phyloP scores from a whole-genome alignment of 2,113 vertebrate genomes.

The Ciconia boyciana region DNA sequence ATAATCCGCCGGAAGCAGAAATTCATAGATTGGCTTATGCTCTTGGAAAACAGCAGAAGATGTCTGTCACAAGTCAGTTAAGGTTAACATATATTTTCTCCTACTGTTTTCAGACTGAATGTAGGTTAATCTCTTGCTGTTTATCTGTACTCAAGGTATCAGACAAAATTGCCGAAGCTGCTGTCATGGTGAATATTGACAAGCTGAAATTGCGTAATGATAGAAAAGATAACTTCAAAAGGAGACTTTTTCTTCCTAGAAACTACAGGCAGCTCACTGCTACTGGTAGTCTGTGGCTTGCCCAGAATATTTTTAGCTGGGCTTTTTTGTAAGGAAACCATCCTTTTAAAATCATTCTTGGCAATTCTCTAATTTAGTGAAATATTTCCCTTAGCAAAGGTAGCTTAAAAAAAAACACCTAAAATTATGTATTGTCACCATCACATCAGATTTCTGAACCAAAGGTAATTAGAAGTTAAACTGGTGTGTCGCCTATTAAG shows the following conservation, averaged over 20 bases:
- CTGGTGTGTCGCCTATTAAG: not conserved
- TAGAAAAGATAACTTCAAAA: not conserved
- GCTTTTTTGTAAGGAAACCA: not conserved
- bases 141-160: constrained; percentile 47
- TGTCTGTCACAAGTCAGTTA: constrained; percentile 51
- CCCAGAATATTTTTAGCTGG: not conserved
- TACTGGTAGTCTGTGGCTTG: not conserved
- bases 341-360: not conserved
- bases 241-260: not conserved
- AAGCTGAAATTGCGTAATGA: constrained; percentile 39
- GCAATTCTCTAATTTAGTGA: not conserved
- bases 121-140: constrained; percentile 50
- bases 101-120: constrained; percentile 44
- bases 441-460: not conserved
- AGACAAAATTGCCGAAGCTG: constrained; percentile 35
- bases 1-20: not conserved
- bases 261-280: not conserved
- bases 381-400: not conserved
- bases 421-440: not conserved
- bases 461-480: not conserved
- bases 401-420: not conserved
- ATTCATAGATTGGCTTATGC: constrained; percentile 36
- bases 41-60: constrained; percentile 44
- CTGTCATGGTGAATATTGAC: constrained; percentile 24
- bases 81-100: constrained; percentile 54